Conservation (phyloP, 2,113 vertebrate genomes). For the Cyanoderma ruficeps region DNA sequence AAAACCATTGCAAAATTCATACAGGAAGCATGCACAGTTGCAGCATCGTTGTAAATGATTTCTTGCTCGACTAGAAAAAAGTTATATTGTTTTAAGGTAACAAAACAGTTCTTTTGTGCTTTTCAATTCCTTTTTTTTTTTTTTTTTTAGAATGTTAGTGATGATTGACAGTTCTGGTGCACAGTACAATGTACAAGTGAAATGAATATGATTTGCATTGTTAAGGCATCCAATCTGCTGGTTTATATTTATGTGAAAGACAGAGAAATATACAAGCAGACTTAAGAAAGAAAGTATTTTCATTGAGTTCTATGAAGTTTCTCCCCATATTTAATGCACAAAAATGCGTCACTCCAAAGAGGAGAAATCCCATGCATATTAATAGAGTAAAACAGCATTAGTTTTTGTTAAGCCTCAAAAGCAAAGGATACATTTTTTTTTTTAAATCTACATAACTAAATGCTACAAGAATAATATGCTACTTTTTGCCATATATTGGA, state of each 20-base stretch:
- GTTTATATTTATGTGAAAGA: constrained; percentile 97
- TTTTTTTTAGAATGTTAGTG: constrained; percentile 88
- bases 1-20: constrained; percentile 81
- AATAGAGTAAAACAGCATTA: constrained; percentile 92
- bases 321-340: constrained; percentile 87
- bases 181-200: constrained; percentile 95
- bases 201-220: constrained; percentile 98
- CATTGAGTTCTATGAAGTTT: constrained; percentile 85
- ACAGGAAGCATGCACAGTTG: constrained; percentile 82
- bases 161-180: constrained; percentile 90
- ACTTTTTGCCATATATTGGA: constrained; percentile 93
- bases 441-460: constrained; percentile 93
- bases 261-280: constrained; percentile 93
- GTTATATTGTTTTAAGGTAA: constrained; percentile 87
- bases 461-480: constrained; percentile 96
- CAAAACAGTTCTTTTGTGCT: constrained; percentile 96
- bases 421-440: constrained; percentile 90
- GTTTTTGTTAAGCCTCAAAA: constrained; percentile 86
- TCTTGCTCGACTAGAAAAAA: constrained; percentile 82
- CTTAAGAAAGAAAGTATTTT: constrained; percentile 90
- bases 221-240: constrained; percentile 99
- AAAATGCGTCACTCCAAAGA: constrained; percentile 86
- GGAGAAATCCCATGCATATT: constrained; percentile 95
- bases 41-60: constrained; percentile 82
- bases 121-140: constrained; percentile 84